phyloP scores from a whole-genome alignment of 2,113 vertebrate species.

The Balaeniceps rex region DNA sequence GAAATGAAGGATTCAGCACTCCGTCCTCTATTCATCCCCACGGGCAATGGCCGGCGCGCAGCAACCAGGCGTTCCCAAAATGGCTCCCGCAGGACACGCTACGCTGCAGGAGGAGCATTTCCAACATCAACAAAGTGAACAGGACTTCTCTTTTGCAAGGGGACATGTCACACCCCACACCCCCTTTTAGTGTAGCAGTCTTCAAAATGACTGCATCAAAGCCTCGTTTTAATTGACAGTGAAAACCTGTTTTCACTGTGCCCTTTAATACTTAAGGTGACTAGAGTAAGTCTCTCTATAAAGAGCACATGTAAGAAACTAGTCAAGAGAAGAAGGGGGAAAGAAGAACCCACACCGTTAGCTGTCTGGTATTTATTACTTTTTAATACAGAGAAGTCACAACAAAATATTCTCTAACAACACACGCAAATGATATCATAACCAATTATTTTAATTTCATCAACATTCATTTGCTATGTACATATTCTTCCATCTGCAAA shows the following conservation, averaged over 20 bases:
- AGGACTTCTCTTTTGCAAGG: not conserved
- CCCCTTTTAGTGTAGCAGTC: not conserved
- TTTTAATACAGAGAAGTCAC: slow-evolving; percentile 80
- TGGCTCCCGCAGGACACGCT: not conserved
- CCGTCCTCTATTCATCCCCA: not conserved
- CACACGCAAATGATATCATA: slow-evolving; percentile 70
- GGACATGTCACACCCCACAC: not conserved
- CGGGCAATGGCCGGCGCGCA: accelerated
- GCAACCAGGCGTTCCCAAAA: accelerated
- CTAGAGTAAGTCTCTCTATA: not conserved
- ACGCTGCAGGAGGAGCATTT: not conserved
- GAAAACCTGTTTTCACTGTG: not conserved
- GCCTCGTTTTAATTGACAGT: not conserved
- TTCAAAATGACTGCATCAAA: not conserved
- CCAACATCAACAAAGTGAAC: not conserved
- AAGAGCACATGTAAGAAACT: not conserved
- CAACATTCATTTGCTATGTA: slow-evolving; percentile 79
- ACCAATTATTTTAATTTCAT: slow-evolving; percentile 72
- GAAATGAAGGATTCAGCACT: not conserved
- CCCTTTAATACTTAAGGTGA: not conserved
- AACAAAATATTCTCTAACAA: slow-evolving; percentile 76
- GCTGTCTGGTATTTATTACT: slow-evolving; percentile 73
- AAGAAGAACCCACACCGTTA: slow-evolving; percentile 35
- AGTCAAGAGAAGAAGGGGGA: not conserved
- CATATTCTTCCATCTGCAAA: slow-evolving; percentile 73